phyloP scores from a whole-genome alignment of 2,888 invertebrate genomes.

The Melieria omissa region DNA sequence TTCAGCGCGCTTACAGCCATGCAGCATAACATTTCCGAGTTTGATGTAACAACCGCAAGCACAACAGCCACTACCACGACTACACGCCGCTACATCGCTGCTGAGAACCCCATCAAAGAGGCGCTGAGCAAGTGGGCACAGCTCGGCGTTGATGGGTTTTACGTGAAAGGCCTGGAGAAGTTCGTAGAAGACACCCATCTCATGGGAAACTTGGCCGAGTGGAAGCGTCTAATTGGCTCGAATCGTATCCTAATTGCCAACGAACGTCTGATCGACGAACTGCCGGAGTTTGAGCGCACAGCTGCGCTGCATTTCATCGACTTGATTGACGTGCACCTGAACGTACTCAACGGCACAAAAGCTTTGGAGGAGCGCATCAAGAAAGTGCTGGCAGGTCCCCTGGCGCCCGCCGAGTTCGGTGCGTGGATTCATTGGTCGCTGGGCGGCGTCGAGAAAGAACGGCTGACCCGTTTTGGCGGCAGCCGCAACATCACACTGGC shows the following conservation, averaged over 20 bases:
- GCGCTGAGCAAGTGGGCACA: conserved; percentile 76
- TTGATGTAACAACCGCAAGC: background rate
- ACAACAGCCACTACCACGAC: background rate
- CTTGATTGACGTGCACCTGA: conserved; percentile 77
- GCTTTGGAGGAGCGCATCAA: conserved; percentile 73
- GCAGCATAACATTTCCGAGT: background rate
- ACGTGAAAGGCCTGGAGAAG: conserved; percentile 81
- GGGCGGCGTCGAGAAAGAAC: conserved; percentile 71
- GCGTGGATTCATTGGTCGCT: conserved; percentile 87
- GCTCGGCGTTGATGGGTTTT: conserved; percentile 90
- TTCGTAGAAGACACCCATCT: conserved; percentile 73
- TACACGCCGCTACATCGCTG: background rate
- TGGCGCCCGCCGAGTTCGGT: conserved; percentile 72
- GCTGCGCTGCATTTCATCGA: conserved; percentile 76
- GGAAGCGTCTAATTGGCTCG: conserved; percentile 76
- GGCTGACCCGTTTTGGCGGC: conserved; percentile 69
- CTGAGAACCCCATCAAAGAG: conserved; percentile 69
- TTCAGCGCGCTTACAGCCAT: too few species aligned
- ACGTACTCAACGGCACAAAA: conserved; percentile 71
- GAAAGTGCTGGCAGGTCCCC: conserved; percentile 69
- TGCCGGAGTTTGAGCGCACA: conserved; percentile 68
- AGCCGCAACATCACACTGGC: conserved; percentile 75
- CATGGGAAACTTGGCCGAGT: conserved; percentile 70
- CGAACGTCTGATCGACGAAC: conserved; percentile 69
- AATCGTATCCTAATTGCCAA: conserved; percentile 76